Evolutionary conservation across 1,140 invertebrate genomes (phyloP).

Genomic region (Bilobella aurantiaca): DNA sequence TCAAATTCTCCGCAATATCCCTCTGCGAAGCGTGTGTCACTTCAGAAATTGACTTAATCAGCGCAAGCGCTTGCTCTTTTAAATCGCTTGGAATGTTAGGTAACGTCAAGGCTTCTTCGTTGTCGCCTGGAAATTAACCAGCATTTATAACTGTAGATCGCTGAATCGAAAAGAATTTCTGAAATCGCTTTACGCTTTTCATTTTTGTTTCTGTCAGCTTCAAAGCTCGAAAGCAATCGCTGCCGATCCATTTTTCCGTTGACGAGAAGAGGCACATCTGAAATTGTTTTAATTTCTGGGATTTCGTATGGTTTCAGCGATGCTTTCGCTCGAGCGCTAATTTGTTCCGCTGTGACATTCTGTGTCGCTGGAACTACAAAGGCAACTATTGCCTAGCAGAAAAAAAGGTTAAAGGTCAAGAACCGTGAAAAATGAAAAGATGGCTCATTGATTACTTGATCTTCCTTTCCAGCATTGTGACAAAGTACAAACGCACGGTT

Average conservation of each 20-base stretch:
- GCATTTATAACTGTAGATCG: no score
- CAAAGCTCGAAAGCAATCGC: constrained; percentile 57
- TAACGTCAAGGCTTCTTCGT: no score
- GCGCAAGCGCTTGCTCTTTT: constrained; percentile 51
- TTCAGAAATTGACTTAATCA: constrained; percentile 38
- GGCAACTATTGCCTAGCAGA: constrained; percentile 56
- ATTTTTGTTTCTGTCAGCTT: constrained; percentile 34
- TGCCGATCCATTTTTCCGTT: constrained; percentile 80
- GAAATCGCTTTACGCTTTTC: not conserved
- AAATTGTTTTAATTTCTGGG: constrained; percentile 42
- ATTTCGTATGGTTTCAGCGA: constrained; percentile 33
- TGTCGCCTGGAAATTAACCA: no score
- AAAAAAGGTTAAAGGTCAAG: constrained; percentile 9
- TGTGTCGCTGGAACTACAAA: constrained; percentile 52
- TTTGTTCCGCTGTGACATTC: constrained; percentile 48
- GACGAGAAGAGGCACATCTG: constrained; percentile 61
- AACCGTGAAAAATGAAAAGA: not conserved
- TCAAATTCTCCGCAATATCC: constrained; percentile 34
- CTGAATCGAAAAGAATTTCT: constrained; percentile 12
- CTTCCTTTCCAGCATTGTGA: constrained; percentile 59
- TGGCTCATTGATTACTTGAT: constrained; percentile 43
- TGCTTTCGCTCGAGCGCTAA: constrained; percentile 52
- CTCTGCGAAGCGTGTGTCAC: constrained; percentile 28
- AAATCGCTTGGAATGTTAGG: constrained; percentile 46
- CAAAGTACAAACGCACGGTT: constrained; percentile 62